A percentile compares a stretch with the other conserved stretches of the same genome.
These are phyloP conservation scores for Isoperla grammatica DNA, from an alignment of 2,888 invertebrate genomes.

Conservation along the genomic window DNA sequence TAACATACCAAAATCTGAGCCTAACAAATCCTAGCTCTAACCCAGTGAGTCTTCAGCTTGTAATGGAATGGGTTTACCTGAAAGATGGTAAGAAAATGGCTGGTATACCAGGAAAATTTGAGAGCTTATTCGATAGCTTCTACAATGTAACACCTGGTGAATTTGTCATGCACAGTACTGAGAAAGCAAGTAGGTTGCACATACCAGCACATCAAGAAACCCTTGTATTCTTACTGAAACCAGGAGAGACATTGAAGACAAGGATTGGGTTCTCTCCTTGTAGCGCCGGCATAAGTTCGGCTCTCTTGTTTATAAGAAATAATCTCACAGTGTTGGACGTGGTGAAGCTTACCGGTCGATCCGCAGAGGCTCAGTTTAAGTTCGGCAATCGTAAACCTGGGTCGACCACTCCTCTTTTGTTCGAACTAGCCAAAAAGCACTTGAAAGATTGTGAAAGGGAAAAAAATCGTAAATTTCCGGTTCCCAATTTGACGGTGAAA, in stretches of 20 bases:
- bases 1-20: slow-evolving; percentile 57
- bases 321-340: slow-evolving; percentile 90
- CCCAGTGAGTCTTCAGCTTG: slow-evolving; percentile 64
- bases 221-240: slow-evolving; percentile 53
- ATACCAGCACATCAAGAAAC: slow-evolving; percentile 46
- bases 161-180: not conserved
- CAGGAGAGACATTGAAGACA: slow-evolving; percentile 50
- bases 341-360: slow-evolving; percentile 74
- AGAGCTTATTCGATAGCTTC: not conserved
- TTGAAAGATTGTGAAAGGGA: slow-evolving; percentile 53
- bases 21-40: slow-evolving; percentile 66
- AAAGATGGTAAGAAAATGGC: slow-evolving; percentile 15
- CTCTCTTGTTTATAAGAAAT: slow-evolving; percentile 62
- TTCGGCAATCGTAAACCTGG: slow-evolving; percentile 84
- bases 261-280: slow-evolving; percentile 48
- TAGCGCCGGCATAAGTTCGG: slow-evolving; percentile 44
- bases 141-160: slow-evolving; percentile 2
- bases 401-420: slow-evolving; percentile 64
- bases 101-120: slow-evolving; percentile 1
- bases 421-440: slow-evolving; percentile 70
- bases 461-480: slow-evolving; percentile 41
- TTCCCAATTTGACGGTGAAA: slow-evolving; percentile 66
- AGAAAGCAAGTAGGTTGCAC: not conserved
- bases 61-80: slow-evolving; percentile 60
- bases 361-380: slow-evolving; percentile 80